A percentile compares a stretch with the other conserved stretches of the same genome.
phyloP scores from a whole-genome alignment of 2,888 invertebrate species.

The Synergus umbraculus region DNA sequence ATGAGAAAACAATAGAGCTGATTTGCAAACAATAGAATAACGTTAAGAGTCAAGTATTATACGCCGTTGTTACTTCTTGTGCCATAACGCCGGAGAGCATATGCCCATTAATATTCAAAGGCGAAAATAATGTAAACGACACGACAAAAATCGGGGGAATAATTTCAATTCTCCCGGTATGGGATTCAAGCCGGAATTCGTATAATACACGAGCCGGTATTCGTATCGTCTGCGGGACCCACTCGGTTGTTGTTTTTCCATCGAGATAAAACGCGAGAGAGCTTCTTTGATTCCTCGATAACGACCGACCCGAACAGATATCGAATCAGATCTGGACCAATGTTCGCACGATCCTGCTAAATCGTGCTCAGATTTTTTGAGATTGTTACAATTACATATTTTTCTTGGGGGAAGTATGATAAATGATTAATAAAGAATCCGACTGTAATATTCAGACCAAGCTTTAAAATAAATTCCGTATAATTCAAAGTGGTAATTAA shows the following conservation, averaged over 20 bases:
- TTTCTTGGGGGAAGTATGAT: not conserved
- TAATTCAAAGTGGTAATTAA: no score
- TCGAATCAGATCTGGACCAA: conserved; percentile 40
- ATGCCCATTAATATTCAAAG: conserved; percentile 78
- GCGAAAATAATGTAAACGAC: conserved; percentile 78
- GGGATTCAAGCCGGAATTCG: conserved; percentile 56
- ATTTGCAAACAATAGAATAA: conserved; percentile 78
- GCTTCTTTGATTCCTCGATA: conserved; percentile 58
- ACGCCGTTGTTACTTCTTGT: conserved; percentile 76
- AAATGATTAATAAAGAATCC: not conserved
- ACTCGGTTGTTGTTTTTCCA: conserved; percentile 49
- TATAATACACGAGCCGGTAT: conserved; percentile 43
- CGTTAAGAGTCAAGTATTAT: conserved; percentile 77
- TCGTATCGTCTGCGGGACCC: conserved; percentile 29
- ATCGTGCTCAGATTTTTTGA: conserved; percentile 12
- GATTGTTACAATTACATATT: not conserved
- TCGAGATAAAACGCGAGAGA: conserved; percentile 54
- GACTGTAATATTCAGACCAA: no score
- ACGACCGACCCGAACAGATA: conserved; percentile 44
- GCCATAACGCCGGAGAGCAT: conserved; percentile 77
- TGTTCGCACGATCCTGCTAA: conserved; percentile 29
- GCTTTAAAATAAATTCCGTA: no score
- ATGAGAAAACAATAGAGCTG: conserved; percentile 78
- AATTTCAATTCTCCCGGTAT: conserved; percentile 75
- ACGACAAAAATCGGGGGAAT: conserved; percentile 77